A percentile compares a stretch with the other conserved stretches of the same genome.
Conservation (phyloP, 2,113 vertebrate species). For the Calidris pugnax region DNA sequence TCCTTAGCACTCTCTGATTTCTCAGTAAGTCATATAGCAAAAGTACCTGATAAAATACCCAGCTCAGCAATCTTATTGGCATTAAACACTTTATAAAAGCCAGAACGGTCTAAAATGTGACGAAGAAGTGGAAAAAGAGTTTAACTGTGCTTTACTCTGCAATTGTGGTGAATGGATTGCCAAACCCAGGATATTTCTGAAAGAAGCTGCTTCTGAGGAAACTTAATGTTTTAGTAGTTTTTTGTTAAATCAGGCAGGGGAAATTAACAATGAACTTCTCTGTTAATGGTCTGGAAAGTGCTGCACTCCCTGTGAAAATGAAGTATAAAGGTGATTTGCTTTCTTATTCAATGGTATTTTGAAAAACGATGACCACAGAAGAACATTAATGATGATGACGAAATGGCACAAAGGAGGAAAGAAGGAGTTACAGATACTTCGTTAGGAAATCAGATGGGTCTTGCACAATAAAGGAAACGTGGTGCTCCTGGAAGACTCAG, state of each 20-base stretch:
- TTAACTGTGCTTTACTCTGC: not conserved
- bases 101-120: not conserved
- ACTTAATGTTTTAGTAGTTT: conserved; percentile 23
- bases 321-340: conserved; percentile 33
- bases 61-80: not conserved
- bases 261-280: conserved; percentile 24
- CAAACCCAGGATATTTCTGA: not conserved
- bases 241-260: conserved; percentile 37
- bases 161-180: not conserved
- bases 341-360: not conserved
- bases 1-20: not conserved
- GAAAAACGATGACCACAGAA: not conserved
- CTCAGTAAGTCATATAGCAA: not conserved
- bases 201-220: not conserved
- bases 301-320: conserved; percentile 12
- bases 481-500: not conserved
- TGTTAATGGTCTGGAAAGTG: conserved; percentile 36
- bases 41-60: not conserved
- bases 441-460: not conserved
- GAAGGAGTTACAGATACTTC: not conserved
- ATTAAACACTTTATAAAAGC: not conserved
- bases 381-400: not conserved
- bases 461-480: not conserved
- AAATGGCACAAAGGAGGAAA: not conserved
- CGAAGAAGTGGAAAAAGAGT: not conserved